These are phyloP conservation scores for Bradypodion pumilum DNA, from an alignment of 2,797 vertebrate genomes.

Conservation along the genomic window DNA sequence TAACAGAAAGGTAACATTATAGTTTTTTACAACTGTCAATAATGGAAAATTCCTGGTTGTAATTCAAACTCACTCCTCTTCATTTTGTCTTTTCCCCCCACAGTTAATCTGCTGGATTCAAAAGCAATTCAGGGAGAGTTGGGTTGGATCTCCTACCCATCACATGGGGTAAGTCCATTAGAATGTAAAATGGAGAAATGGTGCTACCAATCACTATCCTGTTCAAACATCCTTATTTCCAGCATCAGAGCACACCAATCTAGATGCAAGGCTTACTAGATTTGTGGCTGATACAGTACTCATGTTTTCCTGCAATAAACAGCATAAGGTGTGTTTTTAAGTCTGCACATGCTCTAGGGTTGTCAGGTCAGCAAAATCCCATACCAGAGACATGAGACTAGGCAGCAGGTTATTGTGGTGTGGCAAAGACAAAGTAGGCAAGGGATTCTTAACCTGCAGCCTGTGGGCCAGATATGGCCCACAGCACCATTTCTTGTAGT, in stretches of 20 bases:
- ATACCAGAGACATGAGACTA: no score
- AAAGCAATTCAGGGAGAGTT: slow-evolving; percentile 98
- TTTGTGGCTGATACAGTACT: neutral
- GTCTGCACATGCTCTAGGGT: no score
- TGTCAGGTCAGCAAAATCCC: no score
- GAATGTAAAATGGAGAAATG: slow-evolving; percentile 61
- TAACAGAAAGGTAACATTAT: no score
- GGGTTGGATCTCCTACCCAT: slow-evolving; percentile 97
- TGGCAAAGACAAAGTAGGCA: no score
- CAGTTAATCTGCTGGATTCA: slow-evolving; percentile 98
- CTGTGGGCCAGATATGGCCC: no score
- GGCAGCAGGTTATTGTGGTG: no score
- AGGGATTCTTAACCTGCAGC: no score
- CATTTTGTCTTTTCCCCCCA: slow-evolving; percentile 72
- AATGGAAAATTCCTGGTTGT: no score
- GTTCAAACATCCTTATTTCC: slow-evolving; percentile 59
- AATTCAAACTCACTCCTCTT: no score
- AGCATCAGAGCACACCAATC: slow-evolving; percentile 51
- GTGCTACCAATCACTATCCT: slow-evolving; percentile 57
- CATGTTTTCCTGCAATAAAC: neutral
- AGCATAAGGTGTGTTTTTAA: neutral
- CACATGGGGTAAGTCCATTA: slow-evolving; percentile 91
- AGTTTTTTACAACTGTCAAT: no score
- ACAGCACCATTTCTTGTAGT: no score
- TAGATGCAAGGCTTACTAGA: neutral